Base-by-base conservation (phyloP, 2,797 vertebrate species). In the Rhabdomys pumilio region DNA sequence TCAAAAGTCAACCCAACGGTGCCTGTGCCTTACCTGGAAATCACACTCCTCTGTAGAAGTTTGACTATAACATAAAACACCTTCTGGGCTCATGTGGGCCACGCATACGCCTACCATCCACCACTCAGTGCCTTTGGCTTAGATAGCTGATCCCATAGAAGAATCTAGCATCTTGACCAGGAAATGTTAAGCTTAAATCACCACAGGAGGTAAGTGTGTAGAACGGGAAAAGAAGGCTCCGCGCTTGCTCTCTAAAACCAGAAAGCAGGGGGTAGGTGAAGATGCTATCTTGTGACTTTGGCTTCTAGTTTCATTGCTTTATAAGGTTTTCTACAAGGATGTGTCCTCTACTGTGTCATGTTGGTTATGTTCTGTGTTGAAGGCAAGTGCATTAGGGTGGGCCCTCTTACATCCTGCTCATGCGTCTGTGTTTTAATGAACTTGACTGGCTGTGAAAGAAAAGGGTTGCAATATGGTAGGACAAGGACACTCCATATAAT, bases 111-210 rank as follows among this genome's bases (percentile, higher is more conserved):
- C n/a, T 44, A 55, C 11, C 2, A 72, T 65, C 57, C 47, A 1
- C 1, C 20, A 2, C 3, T 14, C 44, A 1, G 15, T 50, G 81
- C 59, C 69, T 81, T 29, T 77, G 41, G 5, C 87, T 55, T 17
- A 34, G 34, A 15, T 22, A 57, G 69, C 24, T 47, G 61, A 67
- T 61, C 59, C 19, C 34, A 20, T 34, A 26, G 69, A 63, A 65
- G 81, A 67, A 11, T 84, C 53, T 86, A 31, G 0, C 53, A 24
- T 76, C 77, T 38, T 44, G 57, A 59, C 34, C 4, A 9, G 88
- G 77, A 61, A 81, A 83, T 72, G 86, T 85, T 34, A 76, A 77
- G 14, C 57, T 84, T 83, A 55, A 19, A 19, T 80, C 59, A 38
- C 12, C 10, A 55, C 76, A 31, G 38, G 91, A 90, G 69, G 59